These are phyloP conservation scores for Armadillidium nasatum DNA, from an alignment of 1,140 invertebrate species.

Conservation along the genomic window DNA sequence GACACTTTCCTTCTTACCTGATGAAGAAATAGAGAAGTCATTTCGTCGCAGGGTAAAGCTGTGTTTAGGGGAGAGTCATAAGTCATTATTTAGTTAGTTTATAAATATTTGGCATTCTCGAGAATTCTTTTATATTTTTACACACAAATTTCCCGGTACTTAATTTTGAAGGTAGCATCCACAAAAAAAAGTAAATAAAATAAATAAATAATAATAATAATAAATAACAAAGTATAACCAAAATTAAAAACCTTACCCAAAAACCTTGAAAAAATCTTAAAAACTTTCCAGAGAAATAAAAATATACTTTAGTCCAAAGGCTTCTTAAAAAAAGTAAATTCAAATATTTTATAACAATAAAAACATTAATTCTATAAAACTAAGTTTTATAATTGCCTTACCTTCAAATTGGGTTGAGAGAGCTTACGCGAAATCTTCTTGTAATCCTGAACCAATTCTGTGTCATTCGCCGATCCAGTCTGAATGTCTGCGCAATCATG, in stretches of 20 bases:
- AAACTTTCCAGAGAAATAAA: too few relatives aligned
- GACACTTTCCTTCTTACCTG: conserved; percentile 38
- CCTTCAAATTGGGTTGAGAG: conserved; percentile 49
- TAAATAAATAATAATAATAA: neutral
- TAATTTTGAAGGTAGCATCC: too few relatives aligned
- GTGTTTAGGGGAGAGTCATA: too few relatives aligned
- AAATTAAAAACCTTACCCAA: neutral
- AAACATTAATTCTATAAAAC: neutral
- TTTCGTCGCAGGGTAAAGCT: too few relatives aligned
- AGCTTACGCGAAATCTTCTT: conserved; percentile 60
- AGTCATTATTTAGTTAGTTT: too few relatives aligned
- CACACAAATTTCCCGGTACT: too few relatives aligned
- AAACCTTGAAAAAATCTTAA: conserved; percentile 3
- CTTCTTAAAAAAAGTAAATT: conserved; percentile 9
- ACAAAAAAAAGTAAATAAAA: too few relatives aligned
- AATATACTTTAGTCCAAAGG: too few relatives aligned
- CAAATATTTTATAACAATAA: too few relatives aligned
- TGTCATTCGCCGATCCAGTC: conserved; percentile 61
- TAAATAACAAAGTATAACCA: neutral
- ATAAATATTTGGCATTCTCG: too few relatives aligned
- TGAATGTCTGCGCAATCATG: conserved; percentile 72
- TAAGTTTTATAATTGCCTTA: conserved; percentile 12
- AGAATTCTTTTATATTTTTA: too few relatives aligned
- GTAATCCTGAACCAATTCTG: conserved; percentile 75
- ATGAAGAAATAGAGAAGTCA: too few relatives aligned